Conservation (phyloP, 1,140 invertebrate species). For the Cotesia chilonis region DNA sequence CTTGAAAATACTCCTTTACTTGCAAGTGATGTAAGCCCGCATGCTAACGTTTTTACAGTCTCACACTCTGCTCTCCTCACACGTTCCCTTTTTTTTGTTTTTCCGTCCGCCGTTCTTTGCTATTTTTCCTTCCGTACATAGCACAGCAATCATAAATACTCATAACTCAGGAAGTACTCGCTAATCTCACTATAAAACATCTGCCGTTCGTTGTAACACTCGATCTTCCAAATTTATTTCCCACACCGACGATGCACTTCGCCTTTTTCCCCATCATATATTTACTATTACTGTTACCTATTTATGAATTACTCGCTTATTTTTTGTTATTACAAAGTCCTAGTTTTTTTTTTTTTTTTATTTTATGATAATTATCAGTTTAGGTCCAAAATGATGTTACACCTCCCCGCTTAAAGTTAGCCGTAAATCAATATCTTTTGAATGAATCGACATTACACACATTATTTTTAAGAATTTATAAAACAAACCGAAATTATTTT, state of each 20-base stretch:
- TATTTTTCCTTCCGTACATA: too few relatives aligned
- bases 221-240: conserved; percentile 27
- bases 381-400: too few relatives aligned
- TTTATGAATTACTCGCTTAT: not conserved
- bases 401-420: too few relatives aligned
- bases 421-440: too few relatives aligned
- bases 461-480: too few relatives aligned
- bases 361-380: too few relatives aligned
- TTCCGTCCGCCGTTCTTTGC: not conserved
- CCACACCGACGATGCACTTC: conserved; percentile 11
- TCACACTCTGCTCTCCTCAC: not conserved
- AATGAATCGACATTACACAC: too few relatives aligned
- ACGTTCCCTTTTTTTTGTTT: conserved; percentile 12
- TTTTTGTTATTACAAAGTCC: too few relatives aligned
- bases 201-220: conserved; percentile 20
- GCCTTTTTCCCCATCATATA: too few relatives aligned
- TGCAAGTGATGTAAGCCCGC: conserved; percentile 22
- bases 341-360: too few relatives aligned
- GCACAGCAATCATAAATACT: conserved; percentile 16
- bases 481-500: too few relatives aligned
- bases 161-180: conserved; percentile 8
- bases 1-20: conserved; percentile 7
- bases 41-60: conserved; percentile 1
- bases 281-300: too few relatives aligned
- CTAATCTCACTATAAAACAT: conserved; percentile 6